A percentile compares a stretch with the other conserved stretches of the same genome.
phyloP scores from a whole-genome alignment of 1,140 invertebrate genomes.

The Eumaeus atala region DNA sequence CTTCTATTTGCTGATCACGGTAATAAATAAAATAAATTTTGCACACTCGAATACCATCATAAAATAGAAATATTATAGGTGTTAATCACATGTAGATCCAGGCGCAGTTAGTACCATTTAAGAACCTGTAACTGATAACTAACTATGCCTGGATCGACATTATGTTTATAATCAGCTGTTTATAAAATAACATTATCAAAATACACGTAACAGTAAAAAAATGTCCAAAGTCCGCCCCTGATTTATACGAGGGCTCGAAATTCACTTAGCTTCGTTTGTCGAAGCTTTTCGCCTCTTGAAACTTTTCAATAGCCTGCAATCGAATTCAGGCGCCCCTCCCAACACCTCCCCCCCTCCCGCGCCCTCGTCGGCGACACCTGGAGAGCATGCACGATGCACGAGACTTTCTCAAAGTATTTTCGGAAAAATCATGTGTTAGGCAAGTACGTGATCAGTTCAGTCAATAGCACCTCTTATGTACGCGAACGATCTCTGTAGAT shows the following conservation, averaged over 20 bases:
- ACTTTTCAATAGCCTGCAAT: conserved; percentile 72
- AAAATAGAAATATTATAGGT: no score
- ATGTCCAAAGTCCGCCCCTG: conserved; percentile 34
- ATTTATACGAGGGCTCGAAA: conserved; percentile 59
- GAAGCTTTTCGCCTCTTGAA: conserved; percentile 73
- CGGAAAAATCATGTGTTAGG: conserved; percentile 10
- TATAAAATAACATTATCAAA: conserved; percentile 3
- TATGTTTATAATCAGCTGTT: no score
- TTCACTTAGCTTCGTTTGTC: conserved; percentile 73
- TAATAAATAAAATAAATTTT: no score
- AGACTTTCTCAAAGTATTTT: conserved; percentile 11
- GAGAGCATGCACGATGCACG: conserved; percentile 17
- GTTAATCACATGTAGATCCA: no score
- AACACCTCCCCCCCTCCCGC: conserved; percentile 26
- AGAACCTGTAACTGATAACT: no score
- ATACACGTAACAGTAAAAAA: not conserved
- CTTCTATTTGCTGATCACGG: no score
- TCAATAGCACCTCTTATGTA: not conserved
- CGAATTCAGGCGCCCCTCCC: conserved; percentile 46
- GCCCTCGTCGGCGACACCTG: conserved; percentile 20
- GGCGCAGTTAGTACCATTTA: no score
- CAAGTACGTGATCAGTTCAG: conserved; percentile 3
- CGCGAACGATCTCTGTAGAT: not conserved
- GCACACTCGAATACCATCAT: no score
- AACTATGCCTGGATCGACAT: no score